Evolutionary conservation across 2,797 vertebrate species (phyloP).

Genomic region (Cyprinella venusta): DNA sequence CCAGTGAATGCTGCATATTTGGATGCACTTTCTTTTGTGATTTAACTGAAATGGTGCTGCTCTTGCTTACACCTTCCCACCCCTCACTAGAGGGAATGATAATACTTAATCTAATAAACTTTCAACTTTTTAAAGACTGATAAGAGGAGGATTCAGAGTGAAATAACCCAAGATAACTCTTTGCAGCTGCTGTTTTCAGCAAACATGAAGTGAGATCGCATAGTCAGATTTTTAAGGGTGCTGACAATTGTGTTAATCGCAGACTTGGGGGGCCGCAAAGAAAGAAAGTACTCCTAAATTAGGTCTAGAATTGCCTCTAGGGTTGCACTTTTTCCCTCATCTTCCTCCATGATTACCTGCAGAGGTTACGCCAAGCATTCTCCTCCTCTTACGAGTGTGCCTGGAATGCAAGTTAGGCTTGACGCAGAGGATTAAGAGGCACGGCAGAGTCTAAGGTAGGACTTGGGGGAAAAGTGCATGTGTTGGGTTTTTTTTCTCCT

Average conservation of each 20-base stretch:
- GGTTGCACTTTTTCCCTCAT: slow-evolving; percentile 27
- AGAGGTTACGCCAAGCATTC: slow-evolving; percentile 65
- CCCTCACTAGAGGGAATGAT: not conserved
- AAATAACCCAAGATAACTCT: slow-evolving; percentile 20
- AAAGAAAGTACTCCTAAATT: slow-evolving; percentile 18
- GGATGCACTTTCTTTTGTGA: slow-evolving; percentile 31
- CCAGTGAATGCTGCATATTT: slow-evolving; percentile 21
- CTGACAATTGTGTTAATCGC: slow-evolving; percentile 23
- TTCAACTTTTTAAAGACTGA: slow-evolving; percentile 31
- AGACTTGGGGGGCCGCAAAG: not conserved
- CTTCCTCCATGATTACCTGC: slow-evolving; percentile 44
- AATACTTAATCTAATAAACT: slow-evolving; percentile 22
- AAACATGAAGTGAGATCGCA: slow-evolving; percentile 15
- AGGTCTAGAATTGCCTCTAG: slow-evolving; percentile 21
- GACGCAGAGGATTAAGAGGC: slow-evolving; percentile 53
- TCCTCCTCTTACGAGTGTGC: slow-evolving; percentile 71
- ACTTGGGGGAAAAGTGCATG: slow-evolving; percentile 41
- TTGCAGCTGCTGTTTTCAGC: slow-evolving; percentile 17
- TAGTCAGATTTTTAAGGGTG: slow-evolving; percentile 27
- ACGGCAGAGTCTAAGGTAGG: slow-evolving; percentile 36
- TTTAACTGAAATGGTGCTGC: slow-evolving; percentile 8
- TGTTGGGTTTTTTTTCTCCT: slow-evolving; percentile 23
- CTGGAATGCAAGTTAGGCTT: slow-evolving; percentile 46
- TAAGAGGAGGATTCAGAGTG: slow-evolving; percentile 8
- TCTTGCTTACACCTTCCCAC: slow-evolving; percentile 4